Percentiles rank a stretch among this genome's conserved stretches.
phyloP scores from a whole-genome alignment of 2,888 invertebrate genomes.

The Dorcus hopei region DNA sequence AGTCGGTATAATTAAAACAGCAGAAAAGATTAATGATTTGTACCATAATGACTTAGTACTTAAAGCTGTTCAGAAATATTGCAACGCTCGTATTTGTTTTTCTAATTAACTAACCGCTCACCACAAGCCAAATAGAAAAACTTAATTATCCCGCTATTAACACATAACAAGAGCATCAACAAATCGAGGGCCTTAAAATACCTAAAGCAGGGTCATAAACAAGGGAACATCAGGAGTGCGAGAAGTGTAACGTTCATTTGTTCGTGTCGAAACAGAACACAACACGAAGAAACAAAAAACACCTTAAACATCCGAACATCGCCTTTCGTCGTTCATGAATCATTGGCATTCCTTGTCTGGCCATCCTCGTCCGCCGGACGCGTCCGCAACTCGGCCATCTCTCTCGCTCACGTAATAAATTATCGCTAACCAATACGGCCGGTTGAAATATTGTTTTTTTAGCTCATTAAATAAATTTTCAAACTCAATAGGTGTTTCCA shows the following conservation, averaged over 20 bases:
- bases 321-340: slow-evolving; percentile 50
- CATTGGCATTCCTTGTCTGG: slow-evolving; percentile 44
- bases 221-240: slow-evolving; percentile 41
- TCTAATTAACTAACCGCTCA: too few relatives aligned
- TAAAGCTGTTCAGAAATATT: too few relatives aligned
- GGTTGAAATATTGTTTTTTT: slow-evolving; percentile 49
- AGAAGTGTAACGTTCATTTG: slow-evolving; percentile 49
- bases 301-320: slow-evolving; percentile 48
- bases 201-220: slow-evolving; percentile 37
- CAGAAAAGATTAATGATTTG: too few relatives aligned
- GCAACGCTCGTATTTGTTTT: too few relatives aligned
- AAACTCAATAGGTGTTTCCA: slow-evolving; percentile 46
- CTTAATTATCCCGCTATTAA: slow-evolving; percentile 25
- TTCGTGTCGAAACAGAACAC: slow-evolving; percentile 48
- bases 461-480: slow-evolving; percentile 50
- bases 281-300: slow-evolving; percentile 42
- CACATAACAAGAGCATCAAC: slow-evolving; percentile 26
- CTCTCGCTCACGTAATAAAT: slow-evolving; percentile 38
- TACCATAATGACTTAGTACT: too few relatives aligned
- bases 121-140: slow-evolving; percentile 17
- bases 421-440: slow-evolving; percentile 45
- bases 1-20: too few relatives aligned
- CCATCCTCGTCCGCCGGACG: slow-evolving; percentile 26
- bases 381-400: slow-evolving; percentile 24
- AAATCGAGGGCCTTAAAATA: slow-evolving; percentile 22